Evolutionary conservation across 2,113 vertebrate genomes (phyloP), one percentile per base, ranked within the genome.

Genomic region (Tragelaphus imberbis): DNA sequence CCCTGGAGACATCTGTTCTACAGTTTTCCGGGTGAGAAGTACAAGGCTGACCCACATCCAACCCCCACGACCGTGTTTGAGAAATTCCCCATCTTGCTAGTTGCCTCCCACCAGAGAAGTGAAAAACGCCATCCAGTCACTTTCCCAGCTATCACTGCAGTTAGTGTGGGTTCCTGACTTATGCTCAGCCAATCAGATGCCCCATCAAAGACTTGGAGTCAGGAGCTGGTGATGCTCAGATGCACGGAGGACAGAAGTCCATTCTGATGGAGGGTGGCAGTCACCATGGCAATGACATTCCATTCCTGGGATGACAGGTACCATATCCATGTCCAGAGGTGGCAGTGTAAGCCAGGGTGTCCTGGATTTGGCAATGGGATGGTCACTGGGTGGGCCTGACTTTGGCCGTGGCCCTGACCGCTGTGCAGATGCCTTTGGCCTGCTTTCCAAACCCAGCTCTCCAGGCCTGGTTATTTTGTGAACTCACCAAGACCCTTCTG

Each of bases 401-500:
- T 88, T 85, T 71, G 63, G 63, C 90, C 19, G 1, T 75, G n/a
- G 59, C 87, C 58, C 92, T 89, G 56, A 75, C 47, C 0, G 1
- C n/a, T 49, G 44, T 4, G 3, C 44, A 82, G 58, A 68, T 36
- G 91, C 91, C 77, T 93, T 82, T 93, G 51, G 90, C 58, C 44
- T 59, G 87, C 79, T 97, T 91, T 95, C 89, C 58, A 89, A 94
- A 89, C 51, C 58, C 16, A 2, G 33, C n/a, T 95, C 86, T 86
- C 95, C 47, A 59, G 84, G 30, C 92, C 94, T 94, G 94, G 49
- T 96, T 96, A 94, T 96, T 96, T 95, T 95, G 55, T 88, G 94
- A 98, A 80, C 92, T 92, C 84, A 85, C 86, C 58, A 77, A 94
- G 90, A 96, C 95, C 94, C 68, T 94, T 96, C 75, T 85, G 85